Base-by-base conservation (phyloP, 2,797 vertebrate species). In the Lindbergichthys nudifrons region DNA sequence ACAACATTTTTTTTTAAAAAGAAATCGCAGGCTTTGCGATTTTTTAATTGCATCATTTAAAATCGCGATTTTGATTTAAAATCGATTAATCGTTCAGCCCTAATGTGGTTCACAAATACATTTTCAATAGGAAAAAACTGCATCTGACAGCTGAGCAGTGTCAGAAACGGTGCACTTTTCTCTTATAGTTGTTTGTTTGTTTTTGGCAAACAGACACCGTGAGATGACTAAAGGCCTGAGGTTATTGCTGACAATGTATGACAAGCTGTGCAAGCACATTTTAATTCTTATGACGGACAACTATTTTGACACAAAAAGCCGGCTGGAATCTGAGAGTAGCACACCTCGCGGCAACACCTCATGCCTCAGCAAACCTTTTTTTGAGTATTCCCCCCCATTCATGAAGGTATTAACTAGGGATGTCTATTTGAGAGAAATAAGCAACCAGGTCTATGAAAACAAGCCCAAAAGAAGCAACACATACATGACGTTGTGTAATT, bases 201-300 rank as follows among this genome's bases (percentile, higher is more conserved):
- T 57, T 69, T 43, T 53, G 63, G 50, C 39, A 54, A 45, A 52
- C 21, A 16, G 54, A 21, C 11, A 43, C 45, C 45, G 54, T 42
- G 43, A 48, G 61, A 70, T 23, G 65, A 58, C 46, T 32, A 26
- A 23, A 39, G 36, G 66, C 68, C 72, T 39, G 32, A 75, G 58
- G 58, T 73, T 71, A 51, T 30, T 41, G 73, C 71, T 88, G 79
- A 88, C 81, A 78, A 53, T 65, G 66, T 75, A 50, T 72, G 77
- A 75, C 69, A 75, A 68, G 51, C 79, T 76, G 41, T 73, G 69
- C 78, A 83, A 80, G 69, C 68, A 46, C 62, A 71, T 48, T 47
- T 72, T 54, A 61, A 67, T 83, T 80, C 14, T 62, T 39, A 10
- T 59, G 73, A 82, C 46, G 50, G 80, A 64, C 4, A n/a, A 42